Base-by-base conservation (phyloP, 2,888 invertebrate genomes). In the Limnephilus marmoratus region DNA sequence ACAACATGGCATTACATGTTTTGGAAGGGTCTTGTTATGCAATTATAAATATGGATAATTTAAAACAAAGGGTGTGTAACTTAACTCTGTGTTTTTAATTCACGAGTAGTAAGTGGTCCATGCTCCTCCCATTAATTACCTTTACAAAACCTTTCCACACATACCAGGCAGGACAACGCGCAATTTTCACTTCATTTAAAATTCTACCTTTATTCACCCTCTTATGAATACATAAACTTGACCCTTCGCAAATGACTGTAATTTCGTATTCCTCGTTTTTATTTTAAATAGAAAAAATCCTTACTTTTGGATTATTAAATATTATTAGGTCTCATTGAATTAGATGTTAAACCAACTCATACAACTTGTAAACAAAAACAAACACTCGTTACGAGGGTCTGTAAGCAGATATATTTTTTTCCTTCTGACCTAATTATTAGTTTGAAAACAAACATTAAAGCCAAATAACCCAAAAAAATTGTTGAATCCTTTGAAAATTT, bases 151-250 rank as follows among this genome's bases (percentile, higher is more conserved):
- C 68, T 68, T 88, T 31, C 41, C 68, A 24, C 68, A 13, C 80
- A 88, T 18, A 68, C 31, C 31, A n/a, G 53, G 12, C 31, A 37
- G 53, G 37, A 34, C 15, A 53, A 34, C 24, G 7, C 88, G 24
- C 34, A 68, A 68, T 88, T 88, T 88, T 88, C 37, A 88, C 88
- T 68, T 88, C 68, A 53, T 88, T 37, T 34, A 68, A 68, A 88
- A 88, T 88, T 88, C 88, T 68, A 18, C 15, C 88, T 53, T 68
- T 68, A 68, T 88, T 88, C 34, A 88, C 88, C 88, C 68, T 68
- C 68, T 29, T 68, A 80, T 88, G 80, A 88, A 88, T 80, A 31
- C 29, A 34, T 88, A 53, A 86, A 86, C 86, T 49, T 29, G 49
- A 86, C 86, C 45, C 86, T 24, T 68, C 3, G 41, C 24, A 49